Evolutionary conservation across 2,888 invertebrate species (phyloP).

Genomic region (Deilephila elpenor): DNA sequence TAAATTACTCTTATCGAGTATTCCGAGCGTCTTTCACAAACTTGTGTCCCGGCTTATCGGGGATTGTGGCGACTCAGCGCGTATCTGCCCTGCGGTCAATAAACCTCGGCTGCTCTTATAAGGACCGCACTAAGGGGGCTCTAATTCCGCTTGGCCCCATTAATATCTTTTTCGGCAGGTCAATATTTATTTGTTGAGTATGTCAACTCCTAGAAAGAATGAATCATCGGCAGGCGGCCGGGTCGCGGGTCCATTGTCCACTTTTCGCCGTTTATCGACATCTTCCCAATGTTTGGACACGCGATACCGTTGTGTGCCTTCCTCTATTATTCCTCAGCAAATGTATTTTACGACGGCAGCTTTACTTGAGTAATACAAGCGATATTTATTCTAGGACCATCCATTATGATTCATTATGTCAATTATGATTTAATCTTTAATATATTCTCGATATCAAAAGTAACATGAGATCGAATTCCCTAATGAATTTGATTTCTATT

Average conservation of each 20-base stretch:
- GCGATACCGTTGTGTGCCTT: conserved; percentile 2
- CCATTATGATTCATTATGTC: background rate
- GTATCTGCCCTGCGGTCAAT: background rate
- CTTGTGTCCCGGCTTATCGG: conserved; percentile 11
- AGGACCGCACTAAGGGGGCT: background rate
- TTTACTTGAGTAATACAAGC: background rate
- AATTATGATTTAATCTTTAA: background rate
- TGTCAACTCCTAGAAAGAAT: conserved; percentile 16
- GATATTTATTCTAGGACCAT: background rate
- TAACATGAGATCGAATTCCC: background rate
- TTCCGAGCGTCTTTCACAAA: background rate
- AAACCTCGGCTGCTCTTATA: conserved; percentile 7
- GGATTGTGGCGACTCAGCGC: background rate
- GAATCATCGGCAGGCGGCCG: conserved; percentile 8
- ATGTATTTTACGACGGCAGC: background rate
- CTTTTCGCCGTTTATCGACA: background rate
- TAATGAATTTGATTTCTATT: no score
- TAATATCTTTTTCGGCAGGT: conserved; percentile 10
- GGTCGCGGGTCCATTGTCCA: background rate
- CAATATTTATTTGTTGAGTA: conserved; percentile 14
- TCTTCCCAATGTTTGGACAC: conserved; percentile 12
- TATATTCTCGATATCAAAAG: background rate
- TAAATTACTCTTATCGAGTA: conserved; percentile 19
- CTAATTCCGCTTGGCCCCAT: conserved; percentile 7
- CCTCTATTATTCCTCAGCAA: background rate